Conservation (phyloP, 2,797 vertebrate species). For the Miichthys miiuy region DNA sequence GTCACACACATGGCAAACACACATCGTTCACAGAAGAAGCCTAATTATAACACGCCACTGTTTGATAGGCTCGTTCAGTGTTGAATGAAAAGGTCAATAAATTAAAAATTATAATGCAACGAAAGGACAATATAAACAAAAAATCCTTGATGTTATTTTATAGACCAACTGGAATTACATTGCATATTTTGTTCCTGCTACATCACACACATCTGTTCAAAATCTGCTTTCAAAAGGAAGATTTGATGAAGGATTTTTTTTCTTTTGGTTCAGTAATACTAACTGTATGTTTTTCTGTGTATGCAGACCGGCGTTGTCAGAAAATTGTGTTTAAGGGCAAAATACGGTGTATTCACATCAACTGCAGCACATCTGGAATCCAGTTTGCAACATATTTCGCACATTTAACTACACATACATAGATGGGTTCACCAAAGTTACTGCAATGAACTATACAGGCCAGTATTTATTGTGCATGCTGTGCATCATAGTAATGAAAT, state of each 20-base stretch:
- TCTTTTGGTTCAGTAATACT: background rate
- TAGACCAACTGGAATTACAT: background rate
- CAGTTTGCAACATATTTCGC: background rate
- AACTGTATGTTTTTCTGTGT: background rate
- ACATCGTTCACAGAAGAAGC: background rate
- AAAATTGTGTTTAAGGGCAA: background rate
- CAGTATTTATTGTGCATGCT: too few relatives aligned
- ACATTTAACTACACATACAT: background rate
- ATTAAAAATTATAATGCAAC: conserved; percentile 8
- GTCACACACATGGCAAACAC: background rate
- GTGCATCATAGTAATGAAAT: too few relatives aligned
- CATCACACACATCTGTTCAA: too few relatives aligned
- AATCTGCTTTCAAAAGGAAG: background rate
- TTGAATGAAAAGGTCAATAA: conserved; percentile 2
- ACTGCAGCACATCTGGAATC: fast-evolving
- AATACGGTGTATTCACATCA: background rate
- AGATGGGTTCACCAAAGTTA: too few relatives aligned
- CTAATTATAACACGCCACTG: background rate
- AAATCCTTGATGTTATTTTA: background rate
- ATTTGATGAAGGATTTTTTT: too few relatives aligned
- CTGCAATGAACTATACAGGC: too few relatives aligned
- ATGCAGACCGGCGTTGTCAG: too few relatives aligned
- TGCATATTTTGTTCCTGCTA: background rate
- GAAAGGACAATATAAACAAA: background rate
- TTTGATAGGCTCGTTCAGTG: background rate